phyloP scores from a whole-genome alignment of 92 coral and sea anemone species.

The Zoanthus sansibaricus region DNA sequence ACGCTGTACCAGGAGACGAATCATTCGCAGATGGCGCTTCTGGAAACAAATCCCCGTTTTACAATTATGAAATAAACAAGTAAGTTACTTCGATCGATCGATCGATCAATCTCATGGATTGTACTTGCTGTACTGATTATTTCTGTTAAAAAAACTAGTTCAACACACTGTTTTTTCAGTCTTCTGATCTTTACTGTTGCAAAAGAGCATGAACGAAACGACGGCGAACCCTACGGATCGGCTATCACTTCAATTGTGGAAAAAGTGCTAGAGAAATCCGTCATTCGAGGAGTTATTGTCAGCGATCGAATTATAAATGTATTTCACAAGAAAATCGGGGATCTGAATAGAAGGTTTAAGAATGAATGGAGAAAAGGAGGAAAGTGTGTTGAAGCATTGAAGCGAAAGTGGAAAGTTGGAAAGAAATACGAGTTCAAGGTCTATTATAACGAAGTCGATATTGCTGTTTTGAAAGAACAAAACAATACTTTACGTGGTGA shows the following conservation, averaged over 20 bases:
- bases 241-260: conserved; percentile 32
- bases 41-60: conserved; percentile 20
- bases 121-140: background rate
- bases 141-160: background rate
- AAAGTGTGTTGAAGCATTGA: background rate
- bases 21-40: conserved; percentile 19
- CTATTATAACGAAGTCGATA: conserved; percentile 31
- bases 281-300: conserved; percentile 36
- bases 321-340: conserved; percentile 29
- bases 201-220: background rate
- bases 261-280: conserved; percentile 41
- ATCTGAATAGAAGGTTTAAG: background rate
- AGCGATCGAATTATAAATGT: conserved; percentile 47
- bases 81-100: conserved; percentile 5
- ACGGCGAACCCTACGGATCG: conserved; percentile 2
- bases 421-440: conserved; percentile 30
- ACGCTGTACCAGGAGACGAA: conserved; percentile 24
- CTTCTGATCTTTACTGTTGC: conserved; percentile 1
- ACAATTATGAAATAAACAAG: conserved; percentile 11
- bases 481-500: conserved; percentile 18
- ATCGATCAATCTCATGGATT: background rate
- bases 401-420: conserved; percentile 18
- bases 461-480: conserved; percentile 11
- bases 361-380: conserved; percentile 42
- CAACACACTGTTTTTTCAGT: conserved; percentile 5